These are phyloP conservation scores for Cossypha caffra DNA, from an alignment of 2,797 vertebrate species.

Conservation along the genomic window DNA sequence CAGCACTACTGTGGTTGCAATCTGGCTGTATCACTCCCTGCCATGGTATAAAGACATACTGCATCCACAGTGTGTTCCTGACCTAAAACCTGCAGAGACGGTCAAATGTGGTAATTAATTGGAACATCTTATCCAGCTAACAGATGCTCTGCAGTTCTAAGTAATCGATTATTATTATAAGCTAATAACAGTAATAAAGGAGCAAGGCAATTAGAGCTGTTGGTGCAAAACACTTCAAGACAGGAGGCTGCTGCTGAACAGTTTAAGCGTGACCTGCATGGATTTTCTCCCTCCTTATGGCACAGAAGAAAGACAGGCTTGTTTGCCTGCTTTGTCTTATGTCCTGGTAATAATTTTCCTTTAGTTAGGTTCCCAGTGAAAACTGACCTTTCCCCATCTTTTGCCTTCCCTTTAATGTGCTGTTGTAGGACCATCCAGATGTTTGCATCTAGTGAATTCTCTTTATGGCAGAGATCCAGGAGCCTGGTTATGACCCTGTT, in stretches of 20 bases:
- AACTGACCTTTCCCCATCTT: neutral
- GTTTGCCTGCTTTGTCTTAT: neutral
- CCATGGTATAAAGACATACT: conserved; percentile 43
- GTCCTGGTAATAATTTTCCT: neutral
- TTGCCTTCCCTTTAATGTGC: neutral
- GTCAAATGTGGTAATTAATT: conserved; percentile 35
- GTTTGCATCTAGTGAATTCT: neutral
- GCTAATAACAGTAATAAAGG: conserved; percentile 1
- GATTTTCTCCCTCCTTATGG: neutral
- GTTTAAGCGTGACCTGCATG: neutral
- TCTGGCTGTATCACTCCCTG: conserved; percentile 54
- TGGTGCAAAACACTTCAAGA: neutral
- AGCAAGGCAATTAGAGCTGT: neutral
- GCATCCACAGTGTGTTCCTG: conserved; percentile 29
- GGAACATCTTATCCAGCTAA: neutral
- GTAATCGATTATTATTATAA: neutral
- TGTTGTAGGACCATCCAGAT: neutral
- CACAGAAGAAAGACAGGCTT: neutral
- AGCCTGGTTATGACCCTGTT: neutral
- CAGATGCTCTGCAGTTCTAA: neutral
- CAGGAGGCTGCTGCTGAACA: neutral
- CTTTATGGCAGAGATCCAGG: neutral
- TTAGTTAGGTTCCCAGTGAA: neutral
- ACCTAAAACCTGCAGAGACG: conserved; percentile 26
- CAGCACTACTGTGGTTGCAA: conserved; percentile 12